Percentiles rank a stretch among this genome's conserved stretches.
phyloP scores from a whole-genome alignment of 1,140 invertebrate genomes.

The Ostrea denselamellosa region DNA sequence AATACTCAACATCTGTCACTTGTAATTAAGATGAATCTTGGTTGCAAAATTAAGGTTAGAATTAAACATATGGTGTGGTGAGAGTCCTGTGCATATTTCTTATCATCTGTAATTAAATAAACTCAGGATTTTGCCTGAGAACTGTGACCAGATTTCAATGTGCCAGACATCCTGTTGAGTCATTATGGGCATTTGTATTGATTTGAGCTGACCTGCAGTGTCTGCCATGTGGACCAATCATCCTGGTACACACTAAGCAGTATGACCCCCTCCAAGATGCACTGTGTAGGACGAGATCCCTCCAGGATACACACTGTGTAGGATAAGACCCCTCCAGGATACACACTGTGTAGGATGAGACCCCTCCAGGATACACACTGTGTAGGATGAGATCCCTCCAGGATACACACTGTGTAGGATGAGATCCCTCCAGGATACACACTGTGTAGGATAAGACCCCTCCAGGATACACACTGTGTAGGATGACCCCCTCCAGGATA shows the following conservation, averaged over 20 bases:
- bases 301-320: not conserved
- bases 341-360: not conserved
- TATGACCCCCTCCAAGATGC: too few species aligned
- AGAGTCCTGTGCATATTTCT: too few species aligned
- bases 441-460: not conserved
- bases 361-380: not conserved
- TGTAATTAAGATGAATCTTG: too few species aligned
- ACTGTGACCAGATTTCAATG: not conserved
- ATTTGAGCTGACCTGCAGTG: not conserved
- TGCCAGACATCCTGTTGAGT: slow-evolving; percentile 6
- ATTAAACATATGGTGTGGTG: too few species aligned
- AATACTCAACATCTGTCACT: too few species aligned
- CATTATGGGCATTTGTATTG: not conserved
- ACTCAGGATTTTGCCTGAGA: not conserved
- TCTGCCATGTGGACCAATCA: not conserved
- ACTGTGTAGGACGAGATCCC: not conserved
- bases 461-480: not conserved
- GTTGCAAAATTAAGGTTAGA: too few species aligned
- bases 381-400: too few species aligned
- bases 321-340: too few species aligned
- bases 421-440: too few species aligned
- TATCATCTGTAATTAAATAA: too few species aligned
- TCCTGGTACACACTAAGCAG: too few species aligned
- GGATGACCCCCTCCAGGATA: too few species aligned
- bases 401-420: not conserved